phyloP scores from a whole-genome alignment of 2,113 vertebrate genomes.

The Aptenodytes patagonicus region DNA sequence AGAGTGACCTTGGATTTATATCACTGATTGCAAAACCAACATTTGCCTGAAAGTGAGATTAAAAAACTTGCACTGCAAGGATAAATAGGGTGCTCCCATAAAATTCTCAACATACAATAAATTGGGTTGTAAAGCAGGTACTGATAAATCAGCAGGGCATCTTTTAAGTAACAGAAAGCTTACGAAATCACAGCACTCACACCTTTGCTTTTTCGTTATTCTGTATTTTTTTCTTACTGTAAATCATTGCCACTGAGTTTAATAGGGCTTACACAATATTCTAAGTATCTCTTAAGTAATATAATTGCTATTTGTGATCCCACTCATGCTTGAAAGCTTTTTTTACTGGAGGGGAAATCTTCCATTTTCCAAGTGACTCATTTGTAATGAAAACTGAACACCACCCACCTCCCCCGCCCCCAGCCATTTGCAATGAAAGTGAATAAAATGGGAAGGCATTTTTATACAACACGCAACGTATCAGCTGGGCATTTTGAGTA shows the following conservation, averaged over 20 bases:
- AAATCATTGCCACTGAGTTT: conserved; percentile 53
- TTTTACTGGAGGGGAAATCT: background rate
- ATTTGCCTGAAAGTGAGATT: background rate
- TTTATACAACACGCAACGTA: background rate
- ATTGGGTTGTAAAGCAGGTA: background rate
- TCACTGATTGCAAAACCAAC: background rate
- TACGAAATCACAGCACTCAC: background rate
- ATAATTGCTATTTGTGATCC: conserved; percentile 20
- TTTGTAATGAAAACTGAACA: background rate
- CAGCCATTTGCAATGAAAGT: background rate
- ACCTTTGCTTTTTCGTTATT: background rate
- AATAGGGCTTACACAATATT: conserved; percentile 17
- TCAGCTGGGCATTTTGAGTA: background rate
- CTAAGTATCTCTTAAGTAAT: background rate
- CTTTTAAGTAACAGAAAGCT: background rate
- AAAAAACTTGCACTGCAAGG: background rate
- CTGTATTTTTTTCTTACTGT: background rate
- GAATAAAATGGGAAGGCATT: background rate
- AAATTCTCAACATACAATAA: background rate
- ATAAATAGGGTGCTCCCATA: background rate
- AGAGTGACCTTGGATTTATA: background rate
- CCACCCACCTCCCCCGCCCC: no score
- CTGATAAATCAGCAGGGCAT: background rate
- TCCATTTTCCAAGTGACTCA: conserved; percentile 7
- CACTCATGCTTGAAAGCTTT: background rate